These are phyloP conservation scores for Leptopilina boulardi DNA, from an alignment of 1,140 invertebrate species.

Conservation along the genomic window DNA sequence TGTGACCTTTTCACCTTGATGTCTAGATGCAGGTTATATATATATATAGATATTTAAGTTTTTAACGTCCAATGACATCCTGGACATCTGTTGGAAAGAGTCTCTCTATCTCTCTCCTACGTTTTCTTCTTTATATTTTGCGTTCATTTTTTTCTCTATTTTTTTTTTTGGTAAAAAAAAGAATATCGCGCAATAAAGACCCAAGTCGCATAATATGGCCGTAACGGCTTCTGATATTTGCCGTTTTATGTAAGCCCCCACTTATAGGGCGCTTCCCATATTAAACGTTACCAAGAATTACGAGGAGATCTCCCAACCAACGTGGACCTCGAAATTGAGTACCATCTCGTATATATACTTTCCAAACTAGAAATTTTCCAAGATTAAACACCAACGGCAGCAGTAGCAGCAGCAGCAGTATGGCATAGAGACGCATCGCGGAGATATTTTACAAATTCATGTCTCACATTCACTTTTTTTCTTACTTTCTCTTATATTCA, in stretches of 20 bases:
- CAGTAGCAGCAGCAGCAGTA: no score
- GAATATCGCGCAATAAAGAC: conserved; percentile 67
- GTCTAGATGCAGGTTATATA: conserved; percentile 15
- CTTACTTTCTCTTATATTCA: no score
- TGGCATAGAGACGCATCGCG: no score
- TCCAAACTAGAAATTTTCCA: conserved; percentile 11
- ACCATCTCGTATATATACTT: conserved; percentile 45
- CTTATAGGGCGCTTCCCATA: conserved; percentile 65
- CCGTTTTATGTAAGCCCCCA: conserved; percentile 70
- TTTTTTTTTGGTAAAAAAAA: conserved; percentile 44
- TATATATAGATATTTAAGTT: conserved; percentile 43
- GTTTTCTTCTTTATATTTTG: conserved; percentile 49
- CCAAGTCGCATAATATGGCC: conserved; percentile 68
- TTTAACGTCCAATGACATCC: conserved; percentile 63
- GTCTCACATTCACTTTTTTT: neutral
- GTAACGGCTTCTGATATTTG: conserved; percentile 72
- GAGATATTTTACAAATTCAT: no score
- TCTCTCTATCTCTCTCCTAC: conserved; percentile 38
- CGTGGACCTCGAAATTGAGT: conserved; percentile 57
- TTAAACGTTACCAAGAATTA: conserved; percentile 72
- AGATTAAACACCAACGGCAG: neutral
- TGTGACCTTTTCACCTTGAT: conserved; percentile 1
- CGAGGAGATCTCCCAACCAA: conserved; percentile 55
- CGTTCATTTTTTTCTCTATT: conserved; percentile 41
- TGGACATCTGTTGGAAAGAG: conserved; percentile 66